Evolutionary conservation across 2,888 invertebrate genomes (phyloP), one percentile per base, ranked within the genome.

Genomic region (Pyrocoelia pectoralis): DNA sequence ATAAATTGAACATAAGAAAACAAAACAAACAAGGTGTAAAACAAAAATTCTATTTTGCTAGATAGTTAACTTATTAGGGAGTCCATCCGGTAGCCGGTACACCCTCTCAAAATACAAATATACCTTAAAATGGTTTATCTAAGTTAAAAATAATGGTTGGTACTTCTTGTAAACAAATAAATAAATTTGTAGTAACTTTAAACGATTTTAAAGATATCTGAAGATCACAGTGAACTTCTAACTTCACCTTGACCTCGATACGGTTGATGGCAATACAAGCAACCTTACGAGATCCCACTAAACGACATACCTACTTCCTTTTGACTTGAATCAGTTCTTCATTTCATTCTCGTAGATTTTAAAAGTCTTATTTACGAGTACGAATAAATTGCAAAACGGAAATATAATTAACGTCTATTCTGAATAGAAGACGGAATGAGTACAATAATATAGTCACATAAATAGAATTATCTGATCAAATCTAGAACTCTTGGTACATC

Each of bases 221-320:
- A 46, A 46, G 10, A 46, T 18, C 3, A 5, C 15, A 2, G 43
- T 43, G 43, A 52, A 62, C 61, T 52, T 62, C 56, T 40, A 54
- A 46, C 38, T 52, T 62, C 49, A 62, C 61, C 61, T 62, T 62
- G 61, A 62, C 61, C 61, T 56, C 61, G 48, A 56, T 62, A 46
- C 52, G 52, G 48, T 43, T 52, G 38, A 51, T 51, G 57, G 28
- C 49, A 41, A 49, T 8, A 50, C 49, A 38, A 50, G 57, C 50
- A 57, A 50, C 50, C 41, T 57, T 19, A 49, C 24, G 12, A 49
- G 56, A 15, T 57, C 56, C 12, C 29, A 55, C 43, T 49, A 48
- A 48, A 56, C 56, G 50, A 40, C 58, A 58, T 28, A 58, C 57
- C 40, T 57, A n/a, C 58, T 41, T 58, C 49, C 49, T 8, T 33